Conservation (phyloP, 2,888 invertebrate species). For the Idaea straminata region DNA sequence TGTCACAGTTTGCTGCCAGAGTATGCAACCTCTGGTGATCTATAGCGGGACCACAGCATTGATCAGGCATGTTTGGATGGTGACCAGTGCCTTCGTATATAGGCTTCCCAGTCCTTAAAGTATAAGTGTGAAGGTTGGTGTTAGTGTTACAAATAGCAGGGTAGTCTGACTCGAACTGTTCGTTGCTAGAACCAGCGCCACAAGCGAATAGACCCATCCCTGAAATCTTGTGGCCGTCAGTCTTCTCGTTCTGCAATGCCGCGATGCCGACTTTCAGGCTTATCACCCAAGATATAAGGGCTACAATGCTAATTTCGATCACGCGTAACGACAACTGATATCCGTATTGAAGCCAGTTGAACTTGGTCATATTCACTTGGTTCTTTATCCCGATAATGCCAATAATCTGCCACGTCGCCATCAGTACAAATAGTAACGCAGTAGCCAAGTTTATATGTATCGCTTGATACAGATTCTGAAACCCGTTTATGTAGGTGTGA, state of each 20-base stretch:
- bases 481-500: constrained; percentile 89
- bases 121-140: constrained; percentile 91
- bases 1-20: constrained; percentile 79
- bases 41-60: constrained; percentile 66
- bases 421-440: constrained; percentile 89
- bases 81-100: constrained; percentile 83
- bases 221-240: constrained; percentile 82
- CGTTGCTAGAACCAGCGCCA: constrained; percentile 90
- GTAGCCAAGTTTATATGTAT: constrained; percentile 94
- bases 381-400: constrained; percentile 78
- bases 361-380: constrained; percentile 81
- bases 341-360: constrained; percentile 95
- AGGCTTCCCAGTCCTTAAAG: constrained; percentile 87
- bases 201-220: constrained; percentile 91
- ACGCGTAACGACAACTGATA: constrained; percentile 92
- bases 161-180: constrained; percentile 90
- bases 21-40: constrained; percentile 76
- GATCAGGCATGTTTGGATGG: constrained; percentile 64
- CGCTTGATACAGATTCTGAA: constrained; percentile 90
- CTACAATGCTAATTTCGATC: constrained; percentile 93
- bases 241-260: constrained; percentile 86
- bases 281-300: constrained; percentile 92
- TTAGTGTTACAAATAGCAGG: constrained; percentile 93
- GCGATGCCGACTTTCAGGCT: constrained; percentile 83
- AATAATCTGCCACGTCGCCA: constrained; percentile 92